Base-by-base conservation (phyloP, 92 coral and sea anemone species). In the Virgularia gustaviana region DNA sequence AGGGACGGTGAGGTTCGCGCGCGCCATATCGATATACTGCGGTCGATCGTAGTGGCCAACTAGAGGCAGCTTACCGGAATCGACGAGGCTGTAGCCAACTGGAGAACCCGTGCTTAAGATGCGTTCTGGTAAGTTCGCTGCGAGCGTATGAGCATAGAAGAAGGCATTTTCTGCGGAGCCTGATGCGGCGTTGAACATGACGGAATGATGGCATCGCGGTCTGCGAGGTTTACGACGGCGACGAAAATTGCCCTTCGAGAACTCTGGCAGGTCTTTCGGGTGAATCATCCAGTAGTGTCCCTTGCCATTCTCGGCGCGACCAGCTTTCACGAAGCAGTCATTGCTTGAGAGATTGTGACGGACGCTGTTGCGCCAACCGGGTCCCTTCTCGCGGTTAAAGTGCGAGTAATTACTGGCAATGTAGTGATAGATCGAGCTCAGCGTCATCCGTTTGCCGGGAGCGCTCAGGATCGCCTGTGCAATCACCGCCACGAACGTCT, bases 261-360 rank as follows among this genome's bases (percentile, higher is more conserved):
- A 92, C 72, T 92, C 98, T 37, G 96, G 92, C 23, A 92, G 80
- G 66, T 92, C 98, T 80, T 92, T 92, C 0, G 98, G 98, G 58
- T 92, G 98, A 37, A 92, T 85, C 98, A 92, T 92, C 98, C 98
- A 92, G 84, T 92, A 92, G 59, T 92, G 98, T 0, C 98, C 98
- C 43, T 92, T 92, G 30, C 98, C 98, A 70, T 92, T 92, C 81
- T 92, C 98, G 6, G 98, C 98, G 39, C 96, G 86, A 66, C 96
- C 90, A 29, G 98, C 98, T 67, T 92, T 92, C 63, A 92, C 96
- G 67, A 92, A 92, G 78, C 98, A 92, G 66, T 92, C 98, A 66
- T 92, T 92, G 77, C 98, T 92, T 33, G 98, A 92, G 55, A 92
- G 90, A 56, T 92, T 92, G 49, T 92, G 98, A 23, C 98, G 84